Base-by-base conservation (phyloP, 2,888 invertebrate genomes). In the Drosophila nr. fundita region DNA sequence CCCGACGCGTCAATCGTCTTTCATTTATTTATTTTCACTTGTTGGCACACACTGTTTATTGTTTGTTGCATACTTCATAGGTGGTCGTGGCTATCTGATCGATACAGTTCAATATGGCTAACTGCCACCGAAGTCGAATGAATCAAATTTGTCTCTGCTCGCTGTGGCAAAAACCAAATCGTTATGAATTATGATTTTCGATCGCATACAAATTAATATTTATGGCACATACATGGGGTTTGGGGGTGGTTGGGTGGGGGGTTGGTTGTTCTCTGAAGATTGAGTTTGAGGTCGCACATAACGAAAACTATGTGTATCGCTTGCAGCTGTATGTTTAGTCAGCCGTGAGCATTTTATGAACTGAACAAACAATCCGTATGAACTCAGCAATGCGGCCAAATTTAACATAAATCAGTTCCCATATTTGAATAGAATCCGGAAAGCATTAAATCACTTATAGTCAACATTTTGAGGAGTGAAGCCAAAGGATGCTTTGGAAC, bases 11-110 rank as follows among this genome's bases (percentile, higher is more conserved):
- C 65, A 50, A 48, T 55, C 32, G 38, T 15, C 38, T 36, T 15
- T 32, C 55, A 40, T 21, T 42, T 89, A 85, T 89, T 85, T 85
- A 87, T 85, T 85, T 89, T 67, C 69, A 75, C 68, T 59, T 85
- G 87, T 89, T 83, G 59, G 53, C 60, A 38, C 67, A 70, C 59
- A 89, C 21, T 45, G 87, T 89, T 85, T 89, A 89, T 85, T 24
- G 36, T 24, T 36, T 55, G 85, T 89, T 89, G 88, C 88, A 85
- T 85, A 87, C 88, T 85, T 89, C 89, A 77, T 85, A 79, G 84
- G 84, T 85, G 84, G 89, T 84, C 54, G 36, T 36, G 13, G 18
- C 18, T n/a, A 29, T 27, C 54, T 45, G 59, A 52, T 67, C 66
- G 57, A 64, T 57, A 73, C 76, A 76, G 69, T 71, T 85, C 70